A percentile compares a stretch with the other conserved stretches of the same genome.
Conservation (phyloP, 2,113 vertebrate species). For the Microcebus ravelobensis region DNA sequence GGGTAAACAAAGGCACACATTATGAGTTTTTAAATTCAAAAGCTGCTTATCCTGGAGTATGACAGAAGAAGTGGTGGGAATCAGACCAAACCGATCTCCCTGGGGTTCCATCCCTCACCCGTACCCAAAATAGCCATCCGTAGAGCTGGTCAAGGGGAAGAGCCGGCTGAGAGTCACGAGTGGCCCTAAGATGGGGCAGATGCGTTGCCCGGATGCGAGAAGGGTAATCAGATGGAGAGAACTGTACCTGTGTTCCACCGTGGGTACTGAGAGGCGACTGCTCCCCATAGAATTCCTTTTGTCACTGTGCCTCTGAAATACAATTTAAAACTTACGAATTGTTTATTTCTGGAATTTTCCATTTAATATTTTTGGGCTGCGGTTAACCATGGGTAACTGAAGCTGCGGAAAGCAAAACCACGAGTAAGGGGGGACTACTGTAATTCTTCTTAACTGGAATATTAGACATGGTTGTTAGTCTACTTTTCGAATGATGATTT, state of each 20-base stretch:
- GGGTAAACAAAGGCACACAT: slow-evolving; percentile 10
- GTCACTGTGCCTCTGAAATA: neutral
- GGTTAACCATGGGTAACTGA: neutral
- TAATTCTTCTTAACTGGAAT: neutral
- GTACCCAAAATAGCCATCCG: neutral
- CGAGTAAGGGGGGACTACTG: neutral
- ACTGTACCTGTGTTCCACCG: neutral
- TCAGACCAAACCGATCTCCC: neutral
- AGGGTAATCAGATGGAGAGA: neutral
- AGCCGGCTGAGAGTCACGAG: neutral
- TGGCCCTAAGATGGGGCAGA: neutral
- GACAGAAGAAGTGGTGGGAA: neutral
- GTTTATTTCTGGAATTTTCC: neutral
- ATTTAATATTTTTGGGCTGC: neutral
- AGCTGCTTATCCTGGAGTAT: neutral
- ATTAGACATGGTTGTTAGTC: neutral
- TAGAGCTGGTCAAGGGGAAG: neutral
- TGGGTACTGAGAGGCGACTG: neutral
- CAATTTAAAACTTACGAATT: neutral
- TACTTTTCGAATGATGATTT: neutral
- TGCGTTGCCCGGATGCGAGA: neutral
- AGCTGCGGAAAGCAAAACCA: neutral
- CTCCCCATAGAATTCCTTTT: neutral
- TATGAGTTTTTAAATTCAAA: slow-evolving; percentile 36
- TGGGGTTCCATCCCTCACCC: neutral